phyloP scores from a whole-genome alignment of 92 coral and sea anemone genomes.

The Scolanthus callimorphus region DNA sequence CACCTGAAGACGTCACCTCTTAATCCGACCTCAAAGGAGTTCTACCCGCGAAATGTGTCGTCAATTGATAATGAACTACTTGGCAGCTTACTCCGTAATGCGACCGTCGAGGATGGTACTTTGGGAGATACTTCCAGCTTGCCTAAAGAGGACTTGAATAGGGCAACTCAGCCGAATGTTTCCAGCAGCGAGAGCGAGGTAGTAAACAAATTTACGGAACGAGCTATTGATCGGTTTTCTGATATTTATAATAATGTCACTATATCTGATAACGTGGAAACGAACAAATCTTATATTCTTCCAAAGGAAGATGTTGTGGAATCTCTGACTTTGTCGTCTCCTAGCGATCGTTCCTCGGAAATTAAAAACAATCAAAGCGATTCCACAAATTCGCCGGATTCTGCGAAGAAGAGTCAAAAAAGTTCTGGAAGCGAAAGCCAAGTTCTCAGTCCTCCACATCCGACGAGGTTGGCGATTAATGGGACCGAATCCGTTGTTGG shows the following conservation, averaged over 20 bases:
- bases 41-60: slow-evolving; percentile 19
- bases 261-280: too few species aligned
- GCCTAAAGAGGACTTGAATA: too few species aligned
- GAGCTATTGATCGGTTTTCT: too few species aligned
- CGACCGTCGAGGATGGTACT: neutral
- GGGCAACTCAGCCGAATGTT: neutral
- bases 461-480: slow-evolving; percentile 6
- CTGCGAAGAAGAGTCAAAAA: neutral
- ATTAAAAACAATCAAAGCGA: neutral
- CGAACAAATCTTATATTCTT: neutral
- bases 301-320: neutral
- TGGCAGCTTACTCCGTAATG: too few species aligned
- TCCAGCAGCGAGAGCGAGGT: neutral
- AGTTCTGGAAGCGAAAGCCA: neutral
- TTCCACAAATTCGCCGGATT: neutral
- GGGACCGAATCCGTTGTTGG: slow-evolving; percentile 9
- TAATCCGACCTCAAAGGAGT: slow-evolving; percentile 62
- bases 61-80: too few species aligned
- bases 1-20: neutral
- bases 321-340: too few species aligned
- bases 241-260: too few species aligned
- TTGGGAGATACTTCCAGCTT: too few species aligned
- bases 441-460: slow-evolving; percentile 5
- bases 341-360: neutral
- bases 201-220: too few species aligned